phyloP scores from a whole-genome alignment of 2,888 invertebrate genomes.

The Sepioteuthis lessoniana region DNA sequence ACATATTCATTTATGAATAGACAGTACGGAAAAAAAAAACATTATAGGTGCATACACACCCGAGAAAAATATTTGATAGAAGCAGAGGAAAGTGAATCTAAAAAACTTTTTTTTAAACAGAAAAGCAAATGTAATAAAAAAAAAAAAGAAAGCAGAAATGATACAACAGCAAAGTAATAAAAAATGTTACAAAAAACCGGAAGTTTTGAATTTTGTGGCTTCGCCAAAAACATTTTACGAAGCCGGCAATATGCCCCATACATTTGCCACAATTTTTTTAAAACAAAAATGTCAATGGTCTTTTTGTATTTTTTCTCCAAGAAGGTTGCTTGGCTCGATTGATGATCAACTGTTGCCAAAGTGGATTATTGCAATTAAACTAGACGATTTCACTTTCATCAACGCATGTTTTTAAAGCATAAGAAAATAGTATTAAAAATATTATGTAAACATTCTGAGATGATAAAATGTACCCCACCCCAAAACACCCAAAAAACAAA shows the following conservation, averaged over 20 bases:
- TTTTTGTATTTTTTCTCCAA: not conserved
- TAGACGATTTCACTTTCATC: not conserved
- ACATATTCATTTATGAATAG: too few relatives aligned
- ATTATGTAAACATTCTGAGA: not conserved
- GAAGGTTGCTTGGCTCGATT: not conserved
- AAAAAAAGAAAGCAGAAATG: not conserved
- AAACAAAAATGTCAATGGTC: too few relatives aligned
- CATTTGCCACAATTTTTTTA: not conserved
- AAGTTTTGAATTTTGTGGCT: not conserved
- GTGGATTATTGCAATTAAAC: not conserved
- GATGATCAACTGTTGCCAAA: not conserved
- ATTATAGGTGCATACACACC: too few relatives aligned
- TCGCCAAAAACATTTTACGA: not conserved
- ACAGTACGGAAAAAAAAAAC: too few relatives aligned
- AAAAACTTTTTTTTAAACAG: too few relatives aligned
- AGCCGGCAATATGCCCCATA: not conserved
- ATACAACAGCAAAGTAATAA: not conserved
- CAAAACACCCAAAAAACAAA: not conserved
- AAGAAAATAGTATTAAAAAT: not conserved
- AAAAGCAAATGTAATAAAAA: too few relatives aligned
- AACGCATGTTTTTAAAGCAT: not conserved
- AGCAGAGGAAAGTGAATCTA: too few relatives aligned
- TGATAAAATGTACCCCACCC: not conserved
- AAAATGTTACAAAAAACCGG: not conserved
- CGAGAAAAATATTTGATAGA: too few relatives aligned